Conservation (phyloP, 2,888 invertebrate genomes). For the Euzetes globulus region DNA sequence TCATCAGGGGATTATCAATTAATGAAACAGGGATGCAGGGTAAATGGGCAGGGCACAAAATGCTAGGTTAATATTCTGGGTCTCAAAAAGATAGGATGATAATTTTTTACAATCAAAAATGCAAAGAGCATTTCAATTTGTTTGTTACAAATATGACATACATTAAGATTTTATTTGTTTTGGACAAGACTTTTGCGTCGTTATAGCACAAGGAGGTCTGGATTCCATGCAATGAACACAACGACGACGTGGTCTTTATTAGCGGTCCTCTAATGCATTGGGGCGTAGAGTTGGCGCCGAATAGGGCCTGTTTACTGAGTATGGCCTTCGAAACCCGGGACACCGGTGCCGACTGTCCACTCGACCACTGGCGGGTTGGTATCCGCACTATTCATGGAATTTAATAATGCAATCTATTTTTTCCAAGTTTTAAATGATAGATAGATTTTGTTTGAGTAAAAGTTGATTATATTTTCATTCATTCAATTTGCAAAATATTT, state of each 20-base stretch:
- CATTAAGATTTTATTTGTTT: constrained; percentile 43
- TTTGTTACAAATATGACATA: background rate
- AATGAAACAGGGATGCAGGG: too few species aligned
- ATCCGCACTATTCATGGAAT: background rate
- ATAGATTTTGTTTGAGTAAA: too few species aligned
- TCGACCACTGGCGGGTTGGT: background rate
- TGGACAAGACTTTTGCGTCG: constrained; percentile 45
- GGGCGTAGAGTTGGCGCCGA: constrained; percentile 19
- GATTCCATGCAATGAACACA: constrained; percentile 36
- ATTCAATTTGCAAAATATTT: too few species aligned
- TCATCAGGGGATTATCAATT: too few species aligned
- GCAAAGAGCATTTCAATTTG: background rate
- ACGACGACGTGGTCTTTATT: constrained; percentile 27
- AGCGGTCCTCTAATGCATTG: constrained; percentile 30
- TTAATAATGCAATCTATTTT: too few species aligned
- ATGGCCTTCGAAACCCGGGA: constrained; percentile 27
- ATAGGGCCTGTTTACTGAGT: constrained; percentile 27
- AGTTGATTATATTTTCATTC: too few species aligned
- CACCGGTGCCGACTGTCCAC: background rate
- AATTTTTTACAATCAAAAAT: too few species aligned
- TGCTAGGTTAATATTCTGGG: too few species aligned
- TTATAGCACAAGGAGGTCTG: constrained; percentile 37
- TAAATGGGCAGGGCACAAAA: too few species aligned
- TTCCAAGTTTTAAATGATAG: too few species aligned
- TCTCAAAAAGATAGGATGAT: too few species aligned